Evolutionary conservation across 2,888 invertebrate genomes (phyloP).

Genomic region (Formica aserva): DNA sequence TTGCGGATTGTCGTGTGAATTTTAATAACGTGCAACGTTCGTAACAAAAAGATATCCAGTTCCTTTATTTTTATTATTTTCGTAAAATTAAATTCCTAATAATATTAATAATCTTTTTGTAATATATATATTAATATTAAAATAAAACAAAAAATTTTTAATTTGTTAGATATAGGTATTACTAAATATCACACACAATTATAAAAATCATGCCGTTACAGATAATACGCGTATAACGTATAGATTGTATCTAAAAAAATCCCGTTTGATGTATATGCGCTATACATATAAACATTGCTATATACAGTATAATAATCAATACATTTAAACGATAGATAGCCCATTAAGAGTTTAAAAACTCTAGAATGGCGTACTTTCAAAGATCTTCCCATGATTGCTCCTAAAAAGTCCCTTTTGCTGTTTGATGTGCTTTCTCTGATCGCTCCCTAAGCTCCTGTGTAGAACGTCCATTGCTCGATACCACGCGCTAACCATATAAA

Average conservation of each 20-base stretch:
- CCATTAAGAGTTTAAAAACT: neutral
- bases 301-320: neutral
- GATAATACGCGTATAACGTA: neutral
- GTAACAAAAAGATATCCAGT: constrained; percentile 17
- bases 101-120: neutral
- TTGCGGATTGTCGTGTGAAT: constrained; percentile 36
- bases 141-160: neutral
- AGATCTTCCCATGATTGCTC: constrained; percentile 61
- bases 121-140: neutral
- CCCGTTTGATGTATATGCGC: too few species aligned
- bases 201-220: neutral
- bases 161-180: neutral
- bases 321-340: neutral
- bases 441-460: constrained; percentile 56
- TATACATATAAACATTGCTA: too few species aligned
- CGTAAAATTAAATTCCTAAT: neutral
- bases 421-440: constrained; percentile 41
- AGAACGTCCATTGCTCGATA: constrained; percentile 67
- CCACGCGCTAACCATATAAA: constrained; percentile 51
- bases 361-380: constrained; percentile 30
- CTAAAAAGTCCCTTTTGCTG: constrained; percentile 57
- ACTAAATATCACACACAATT: neutral
- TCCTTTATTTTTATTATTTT: neutral
- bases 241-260: neutral
- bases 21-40: constrained; percentile 46